phyloP scores from a whole-genome alignment of 1,140 invertebrate genomes.

The Drosophila aff. region DNA sequence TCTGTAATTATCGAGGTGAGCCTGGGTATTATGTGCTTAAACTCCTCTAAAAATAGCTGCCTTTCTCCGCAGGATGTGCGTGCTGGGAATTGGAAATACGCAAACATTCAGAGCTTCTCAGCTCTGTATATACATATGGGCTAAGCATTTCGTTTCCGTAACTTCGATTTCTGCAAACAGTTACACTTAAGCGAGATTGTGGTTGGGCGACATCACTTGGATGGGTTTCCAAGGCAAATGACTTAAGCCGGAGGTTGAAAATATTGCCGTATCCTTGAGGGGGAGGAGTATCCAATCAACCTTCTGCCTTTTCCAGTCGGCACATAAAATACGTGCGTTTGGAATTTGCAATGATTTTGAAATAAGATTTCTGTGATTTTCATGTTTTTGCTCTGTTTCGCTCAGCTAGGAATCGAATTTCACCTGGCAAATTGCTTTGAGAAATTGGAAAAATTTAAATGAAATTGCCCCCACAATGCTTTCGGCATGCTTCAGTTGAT shows the following conservation, averaged over 20 bases:
- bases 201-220: conserved; percentile 5
- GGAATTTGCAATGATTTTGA: conserved; percentile 43
- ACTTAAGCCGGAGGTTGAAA: conserved; percentile 14
- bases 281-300: not conserved
- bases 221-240: conserved; percentile 34
- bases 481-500: not conserved
- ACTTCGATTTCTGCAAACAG: conserved; percentile 16
- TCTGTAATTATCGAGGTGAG: conserved; percentile 55
- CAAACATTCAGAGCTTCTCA: not conserved
- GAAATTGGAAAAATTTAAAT: conserved; percentile 25
- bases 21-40: conserved; percentile 49
- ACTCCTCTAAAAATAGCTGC: conserved; percentile 4
- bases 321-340: conserved; percentile 41
- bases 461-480: conserved; percentile 23
- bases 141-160: conserved; percentile 22
- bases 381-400: not conserved
- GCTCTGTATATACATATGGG: not conserved
- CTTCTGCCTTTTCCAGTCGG: conserved; percentile 2
- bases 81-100: conserved; percentile 35
- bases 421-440: conserved; percentile 19
- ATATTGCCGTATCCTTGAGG: conserved; percentile 6
- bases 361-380: conserved; percentile 35
- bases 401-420: conserved; percentile 23
- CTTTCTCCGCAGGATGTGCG: conserved; percentile 19
- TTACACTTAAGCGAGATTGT: conserved; percentile 6